These are phyloP conservation scores for Lasioglossum calceatum DNA, from an alignment of 2,888 invertebrate genomes.

Conservation along the genomic window DNA sequence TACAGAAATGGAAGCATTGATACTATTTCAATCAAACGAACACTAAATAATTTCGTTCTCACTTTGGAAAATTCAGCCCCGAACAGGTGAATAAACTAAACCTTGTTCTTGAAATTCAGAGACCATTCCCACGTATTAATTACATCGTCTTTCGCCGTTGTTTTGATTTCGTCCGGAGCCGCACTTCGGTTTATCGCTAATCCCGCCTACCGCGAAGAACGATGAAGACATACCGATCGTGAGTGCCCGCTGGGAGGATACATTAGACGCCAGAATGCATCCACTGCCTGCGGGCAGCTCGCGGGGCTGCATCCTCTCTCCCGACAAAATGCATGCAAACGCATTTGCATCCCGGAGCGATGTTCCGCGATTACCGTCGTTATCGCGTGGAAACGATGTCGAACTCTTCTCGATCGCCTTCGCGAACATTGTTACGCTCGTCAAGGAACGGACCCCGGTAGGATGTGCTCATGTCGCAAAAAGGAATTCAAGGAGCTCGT, in stretches of 20 bases:
- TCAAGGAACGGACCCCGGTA: slow-evolving; percentile 12
- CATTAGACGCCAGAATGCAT: slow-evolving; percentile 64
- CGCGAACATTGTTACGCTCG: slow-evolving; percentile 34
- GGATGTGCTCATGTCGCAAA: background rate
- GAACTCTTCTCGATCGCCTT: slow-evolving; percentile 30
- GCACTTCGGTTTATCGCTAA: slow-evolving; percentile 41
- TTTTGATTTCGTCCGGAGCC: background rate
- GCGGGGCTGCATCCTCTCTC: background rate
- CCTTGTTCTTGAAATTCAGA: background rate
- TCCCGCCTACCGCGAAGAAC: slow-evolving; percentile 68
- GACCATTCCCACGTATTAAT: background rate
- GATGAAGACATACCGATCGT: slow-evolving; percentile 74
- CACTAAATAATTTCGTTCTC: too few species aligned
- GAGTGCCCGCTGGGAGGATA: slow-evolving; percentile 73
- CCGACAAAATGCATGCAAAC: slow-evolving; percentile 21
- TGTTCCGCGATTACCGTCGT: slow-evolving; percentile 61
- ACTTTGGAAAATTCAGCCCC: background rate
- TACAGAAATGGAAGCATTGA: background rate
- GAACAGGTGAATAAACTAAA: background rate
- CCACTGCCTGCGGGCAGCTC: slow-evolving; percentile 24
- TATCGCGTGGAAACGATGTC: slow-evolving; percentile 55
- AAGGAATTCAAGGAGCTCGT: background rate
- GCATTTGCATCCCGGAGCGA: slow-evolving; percentile 50
- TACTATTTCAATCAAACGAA: background rate
- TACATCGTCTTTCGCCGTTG: background rate